Conservation (phyloP, 2,797 vertebrate genomes). For the Myotis vivesi region DNA sequence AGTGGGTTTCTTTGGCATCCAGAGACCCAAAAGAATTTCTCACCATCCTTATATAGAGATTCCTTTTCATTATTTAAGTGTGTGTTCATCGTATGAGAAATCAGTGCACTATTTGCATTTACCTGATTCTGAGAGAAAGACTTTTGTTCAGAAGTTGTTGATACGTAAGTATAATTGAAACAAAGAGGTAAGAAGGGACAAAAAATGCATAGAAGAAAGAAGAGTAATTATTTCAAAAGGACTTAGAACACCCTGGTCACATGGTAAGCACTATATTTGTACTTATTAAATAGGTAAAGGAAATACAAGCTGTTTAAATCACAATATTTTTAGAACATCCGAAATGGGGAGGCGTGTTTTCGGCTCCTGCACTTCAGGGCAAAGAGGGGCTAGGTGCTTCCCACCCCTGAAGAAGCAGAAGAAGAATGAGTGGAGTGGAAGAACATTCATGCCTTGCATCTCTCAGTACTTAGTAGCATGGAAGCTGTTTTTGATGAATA, state of each 20-base stretch:
- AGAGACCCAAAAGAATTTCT: neutral
- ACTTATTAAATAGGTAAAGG: neutral
- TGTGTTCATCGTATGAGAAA: neutral
- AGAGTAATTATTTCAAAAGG: neutral
- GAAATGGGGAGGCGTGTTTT: neutral
- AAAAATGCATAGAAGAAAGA: neutral
- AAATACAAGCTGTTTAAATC: neutral
- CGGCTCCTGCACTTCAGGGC: neutral
- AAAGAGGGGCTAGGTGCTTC: neutral
- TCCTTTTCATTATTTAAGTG: neutral
- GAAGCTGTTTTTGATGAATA: slow-evolving; percentile 20
- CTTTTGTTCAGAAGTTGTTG: neutral
- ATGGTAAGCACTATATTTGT: neutral
- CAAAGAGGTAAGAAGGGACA: neutral
- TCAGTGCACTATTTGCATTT: neutral
- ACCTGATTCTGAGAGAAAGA: neutral
- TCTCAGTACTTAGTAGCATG: neutral
- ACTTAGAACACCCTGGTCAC: neutral
- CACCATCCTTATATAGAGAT: neutral
- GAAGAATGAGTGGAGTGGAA: neutral
- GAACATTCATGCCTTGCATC: neutral
- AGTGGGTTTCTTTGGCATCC: neutral
- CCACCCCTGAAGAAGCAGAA: neutral
- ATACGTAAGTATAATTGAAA: neutral
- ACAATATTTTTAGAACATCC: slow-evolving; percentile 1